These are phyloP conservation scores for Melinaea marsaeus DNA, from an alignment of 2,888 invertebrate species.

Conservation along the genomic window DNA sequence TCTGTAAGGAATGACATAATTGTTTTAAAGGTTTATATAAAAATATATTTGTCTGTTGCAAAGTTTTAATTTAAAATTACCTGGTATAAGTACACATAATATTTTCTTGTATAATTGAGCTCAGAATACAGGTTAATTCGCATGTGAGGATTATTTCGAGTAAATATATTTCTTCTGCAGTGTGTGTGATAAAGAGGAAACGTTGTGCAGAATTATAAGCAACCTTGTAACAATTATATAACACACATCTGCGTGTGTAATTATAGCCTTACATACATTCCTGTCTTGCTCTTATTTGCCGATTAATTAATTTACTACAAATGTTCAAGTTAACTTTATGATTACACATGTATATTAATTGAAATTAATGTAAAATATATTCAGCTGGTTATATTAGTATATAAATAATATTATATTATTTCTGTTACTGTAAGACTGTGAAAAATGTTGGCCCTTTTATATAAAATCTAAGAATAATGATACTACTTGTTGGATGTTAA, in stretches of 20 bases:
- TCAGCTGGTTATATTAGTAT: too few species aligned
- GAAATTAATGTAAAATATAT: background rate
- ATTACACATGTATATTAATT: background rate
- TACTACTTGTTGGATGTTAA: too few species aligned
- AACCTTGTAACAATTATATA: constrained; percentile 5
- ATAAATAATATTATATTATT: too few species aligned
- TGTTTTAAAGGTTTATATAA: background rate
- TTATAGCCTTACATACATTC: constrained; percentile 1
- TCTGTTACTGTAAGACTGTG: too few species aligned
- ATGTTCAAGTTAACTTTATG: background rate
- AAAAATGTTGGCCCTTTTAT: too few species aligned
- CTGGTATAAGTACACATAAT: background rate
- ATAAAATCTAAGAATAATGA: too few species aligned
- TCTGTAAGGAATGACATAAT: background rate
- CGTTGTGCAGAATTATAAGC: constrained; percentile 16
- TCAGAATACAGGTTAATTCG: background rate
- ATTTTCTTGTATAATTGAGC: constrained; percentile 4
- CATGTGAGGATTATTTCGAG: constrained; percentile 12
- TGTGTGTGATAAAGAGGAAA: constrained; percentile 16
- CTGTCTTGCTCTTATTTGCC: constrained; percentile 1
- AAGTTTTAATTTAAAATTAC: background rate
- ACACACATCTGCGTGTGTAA: background rate
- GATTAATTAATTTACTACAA: background rate
- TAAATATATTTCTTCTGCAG: constrained; percentile 10
- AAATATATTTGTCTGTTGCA: background rate